Base-by-base conservation (phyloP, 2,797 vertebrate species). In the Coranthus polyacanthus region DNA sequence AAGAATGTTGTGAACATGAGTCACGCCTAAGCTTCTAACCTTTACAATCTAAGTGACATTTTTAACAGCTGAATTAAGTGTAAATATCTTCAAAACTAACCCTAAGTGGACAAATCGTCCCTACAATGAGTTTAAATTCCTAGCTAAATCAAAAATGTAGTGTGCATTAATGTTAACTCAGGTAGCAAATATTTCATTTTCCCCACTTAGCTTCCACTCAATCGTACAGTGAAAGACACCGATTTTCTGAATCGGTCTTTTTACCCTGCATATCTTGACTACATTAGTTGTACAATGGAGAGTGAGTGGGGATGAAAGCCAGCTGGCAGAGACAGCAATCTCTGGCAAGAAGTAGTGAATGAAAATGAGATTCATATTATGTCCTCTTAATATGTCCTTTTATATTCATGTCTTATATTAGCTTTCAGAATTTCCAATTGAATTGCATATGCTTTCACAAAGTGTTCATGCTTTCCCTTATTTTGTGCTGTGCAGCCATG, bases 401-500 rank as follows among this genome's bases (percentile, higher is more conserved):
- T 56, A 68, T 71, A 61, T 56, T 65, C 29, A 26, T 45, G 50
- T 51, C 59, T 21, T 67, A 38, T 41, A 11, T 49, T 61, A 32
- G 59, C 34, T 43, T 75, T 18, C 34, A 60, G 66, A 36, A 45
- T 43, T 16, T 78, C 4, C 41, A 43, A 13, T 47, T 68, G 37
- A 45, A 38, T 41, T 44, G 51, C 45, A 29, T n/a, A 32, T 24
- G 22, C 55, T 64, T 21, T 61, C 12, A 38, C 29, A 57, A 62
- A 73, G 24, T 13, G 15, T 67, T 76, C 59, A 50, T 38, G 9
- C 38, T 62, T 68, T 60, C 37, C 72, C 34, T 55, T 68, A 17
- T 65, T 75, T 67, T 66, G 54, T 55, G 41, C 68, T 52, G 22
- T 62, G 54, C 41, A 60, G 49, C 54, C 46, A 58, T 51, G 65